phyloP scores from a whole-genome alignment of 2,113 vertebrate species.

The Marmota monax region DNA sequence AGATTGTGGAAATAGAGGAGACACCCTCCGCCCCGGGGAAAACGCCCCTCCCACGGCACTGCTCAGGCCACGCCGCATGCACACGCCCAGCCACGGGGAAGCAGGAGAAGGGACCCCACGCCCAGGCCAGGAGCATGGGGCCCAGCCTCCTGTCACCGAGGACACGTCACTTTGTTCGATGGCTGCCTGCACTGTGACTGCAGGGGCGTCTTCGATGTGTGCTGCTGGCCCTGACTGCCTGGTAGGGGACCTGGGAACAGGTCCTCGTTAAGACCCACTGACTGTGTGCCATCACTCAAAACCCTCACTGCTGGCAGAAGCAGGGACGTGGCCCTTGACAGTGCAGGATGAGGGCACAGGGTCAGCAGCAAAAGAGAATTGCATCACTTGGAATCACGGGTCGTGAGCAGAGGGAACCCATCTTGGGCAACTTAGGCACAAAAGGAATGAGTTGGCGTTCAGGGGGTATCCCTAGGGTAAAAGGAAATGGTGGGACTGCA shows the following conservation, averaged over 20 bases:
- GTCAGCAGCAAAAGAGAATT: background rate
- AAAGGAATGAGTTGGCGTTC: background rate
- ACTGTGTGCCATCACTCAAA: background rate
- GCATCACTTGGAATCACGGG: background rate
- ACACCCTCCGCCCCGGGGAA: no score
- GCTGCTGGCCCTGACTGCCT: background rate
- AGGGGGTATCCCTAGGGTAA: background rate
- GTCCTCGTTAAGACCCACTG: background rate
- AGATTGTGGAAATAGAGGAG: background rate
- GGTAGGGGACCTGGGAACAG: no score
- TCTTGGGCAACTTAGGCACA: accelerated
- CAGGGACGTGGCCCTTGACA: background rate
- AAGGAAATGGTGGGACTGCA: background rate
- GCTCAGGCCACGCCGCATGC: no score
- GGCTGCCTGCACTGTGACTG: accelerated
- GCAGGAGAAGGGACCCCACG: background rate
- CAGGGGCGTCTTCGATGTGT: no score
- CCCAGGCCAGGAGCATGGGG: background rate
- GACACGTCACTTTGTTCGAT: accelerated
- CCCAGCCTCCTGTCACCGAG: accelerated
- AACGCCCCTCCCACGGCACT: no score
- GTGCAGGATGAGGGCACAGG: background rate
- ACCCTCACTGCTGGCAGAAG: background rate
- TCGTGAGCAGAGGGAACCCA: background rate
- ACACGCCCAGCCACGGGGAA: accelerated